These are phyloP conservation scores for Corythaixoides concolor DNA, from an alignment of 2,113 vertebrate genomes.

Conservation along the genomic window DNA sequence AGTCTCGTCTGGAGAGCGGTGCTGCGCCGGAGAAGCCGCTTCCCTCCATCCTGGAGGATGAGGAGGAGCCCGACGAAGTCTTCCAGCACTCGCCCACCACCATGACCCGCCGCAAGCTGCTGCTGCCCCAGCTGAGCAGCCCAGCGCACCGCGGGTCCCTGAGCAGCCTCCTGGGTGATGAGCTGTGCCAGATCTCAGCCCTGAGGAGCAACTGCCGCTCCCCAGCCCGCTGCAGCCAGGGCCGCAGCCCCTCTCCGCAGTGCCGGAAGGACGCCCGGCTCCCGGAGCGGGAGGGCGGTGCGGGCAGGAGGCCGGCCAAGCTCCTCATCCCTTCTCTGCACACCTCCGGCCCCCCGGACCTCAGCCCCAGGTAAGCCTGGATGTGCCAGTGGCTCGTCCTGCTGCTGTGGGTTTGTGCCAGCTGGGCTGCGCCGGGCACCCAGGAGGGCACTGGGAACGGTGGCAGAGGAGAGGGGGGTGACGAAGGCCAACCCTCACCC, in stretches of 20 bases:
- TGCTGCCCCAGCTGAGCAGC: slow-evolving; percentile 78
- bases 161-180: slow-evolving; percentile 83
- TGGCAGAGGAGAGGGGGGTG: neutral
- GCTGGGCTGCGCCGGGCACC: accelerated
- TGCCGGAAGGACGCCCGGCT: slow-evolving; percentile 48
- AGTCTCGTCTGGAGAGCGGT: slow-evolving; percentile 74
- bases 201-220: slow-evolving; percentile 77
- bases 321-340: slow-evolving; percentile 86
- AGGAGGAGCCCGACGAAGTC: slow-evolving; percentile 72
- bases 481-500: neutral
- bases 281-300: neutral
- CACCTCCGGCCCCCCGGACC: slow-evolving; percentile 80
- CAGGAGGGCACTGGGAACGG: neutral
- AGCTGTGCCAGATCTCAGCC: slow-evolving; percentile 80
- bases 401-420: accelerated
- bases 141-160: slow-evolving; percentile 77
- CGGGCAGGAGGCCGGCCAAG: slow-evolving; percentile 75
- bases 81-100: slow-evolving; percentile 73
- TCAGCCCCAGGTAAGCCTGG: slow-evolving; percentile 87
- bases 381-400: accelerated
- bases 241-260: slow-evolving; percentile 76
- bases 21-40: slow-evolving; percentile 76
- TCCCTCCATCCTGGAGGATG: slow-evolving; percentile 79
- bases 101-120: slow-evolving; percentile 71
- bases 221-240: slow-evolving; percentile 73